Conservation (phyloP, 2,888 invertebrate genomes). For the Eulithis prunata region DNA sequence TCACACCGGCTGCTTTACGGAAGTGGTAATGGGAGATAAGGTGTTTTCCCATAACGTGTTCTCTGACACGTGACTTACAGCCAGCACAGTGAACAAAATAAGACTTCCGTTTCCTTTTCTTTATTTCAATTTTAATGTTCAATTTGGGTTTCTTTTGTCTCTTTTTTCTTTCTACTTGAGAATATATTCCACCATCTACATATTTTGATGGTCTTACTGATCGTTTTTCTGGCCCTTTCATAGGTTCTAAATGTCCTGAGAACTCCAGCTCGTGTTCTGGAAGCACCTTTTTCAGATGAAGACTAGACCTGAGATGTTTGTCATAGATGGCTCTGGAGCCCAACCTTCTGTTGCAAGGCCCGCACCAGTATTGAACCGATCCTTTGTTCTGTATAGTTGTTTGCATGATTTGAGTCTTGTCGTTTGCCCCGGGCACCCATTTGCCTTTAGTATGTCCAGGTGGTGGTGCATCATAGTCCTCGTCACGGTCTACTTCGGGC, state of each 20-base stretch:
- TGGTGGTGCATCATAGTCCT: slow-evolving; percentile 85
- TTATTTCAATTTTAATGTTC: slow-evolving; percentile 57
- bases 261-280: slow-evolving; percentile 89
- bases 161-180: slow-evolving; percentile 55
- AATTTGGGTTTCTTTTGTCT: slow-evolving; percentile 44
- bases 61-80: slow-evolving; percentile 88
- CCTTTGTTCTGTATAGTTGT: slow-evolving; percentile 79
- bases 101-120: slow-evolving; percentile 83
- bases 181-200: slow-evolving; percentile 62
- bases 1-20: slow-evolving; percentile 86
- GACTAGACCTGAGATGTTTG: slow-evolving; percentile 89
- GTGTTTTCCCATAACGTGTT: slow-evolving; percentile 91
- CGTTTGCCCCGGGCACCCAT: slow-evolving; percentile 89
- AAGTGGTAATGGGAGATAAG: slow-evolving; percentile 94
- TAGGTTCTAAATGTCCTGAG: slow-evolving; percentile 74
- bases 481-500: slow-evolving; percentile 69
- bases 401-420: slow-evolving; percentile 82
- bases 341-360: slow-evolving; percentile 90
- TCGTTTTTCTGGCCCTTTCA: slow-evolving; percentile 62
- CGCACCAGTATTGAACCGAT: slow-evolving; percentile 90
- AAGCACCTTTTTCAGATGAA: slow-evolving; percentile 87
- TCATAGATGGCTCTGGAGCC: slow-evolving; percentile 90
- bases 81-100: slow-evolving; percentile 87
- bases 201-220: slow-evolving; percentile 66
- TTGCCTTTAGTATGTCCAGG: slow-evolving; percentile 91